Evolutionary conservation across 2,888 invertebrate genomes (phyloP), one percentile per base, ranked within the genome.

Genomic region (Balanococcus diminutus): DNA sequence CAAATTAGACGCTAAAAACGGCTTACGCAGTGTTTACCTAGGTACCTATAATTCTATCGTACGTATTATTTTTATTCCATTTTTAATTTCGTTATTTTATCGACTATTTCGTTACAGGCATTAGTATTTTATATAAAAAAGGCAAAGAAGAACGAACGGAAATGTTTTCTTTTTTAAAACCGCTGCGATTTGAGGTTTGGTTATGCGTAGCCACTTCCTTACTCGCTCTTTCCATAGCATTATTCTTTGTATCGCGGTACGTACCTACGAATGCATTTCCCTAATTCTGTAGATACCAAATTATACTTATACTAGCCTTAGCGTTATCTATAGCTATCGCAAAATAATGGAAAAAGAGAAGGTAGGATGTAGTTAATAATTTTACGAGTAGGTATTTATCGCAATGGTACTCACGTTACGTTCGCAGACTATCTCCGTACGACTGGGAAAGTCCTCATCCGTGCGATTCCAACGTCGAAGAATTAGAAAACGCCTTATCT

Each of bases 121-220:
- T 97, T 88, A 96, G 96, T 89, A 97, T 98, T 89, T 90, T 97
- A 87, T 96, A 94, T 91, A 94, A 94, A 88, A 95, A 95, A 89
- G 94, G 96, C 5, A 92, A 92, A 87, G 94, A 94, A 87, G 93
- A 94, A 72, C 93, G 94, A 14, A 95, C 97, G 56, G 94, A 95
- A 89, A 91, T 97, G 39, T 96, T 98, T 91, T 96, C 96, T 22
- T 98, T 98, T 91, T 92, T 97, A 88, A 93, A 95, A 88, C 98
- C 98, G 0, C 93, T 98, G 88, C 95, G 95, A 6, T 91, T 94
- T 42, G 95, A 96, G 89, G 96, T 96, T 31, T 97, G 96, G 97
- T 92, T 97, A 88, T 97, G 96, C 90, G 95, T 97, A 93, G 93
- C 95, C 8, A 94, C 95, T 11, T 95, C 97, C 0, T 96, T 95